Conservation (phyloP, 2,888 invertebrate genomes). For the Deilephila porcellus region DNA sequence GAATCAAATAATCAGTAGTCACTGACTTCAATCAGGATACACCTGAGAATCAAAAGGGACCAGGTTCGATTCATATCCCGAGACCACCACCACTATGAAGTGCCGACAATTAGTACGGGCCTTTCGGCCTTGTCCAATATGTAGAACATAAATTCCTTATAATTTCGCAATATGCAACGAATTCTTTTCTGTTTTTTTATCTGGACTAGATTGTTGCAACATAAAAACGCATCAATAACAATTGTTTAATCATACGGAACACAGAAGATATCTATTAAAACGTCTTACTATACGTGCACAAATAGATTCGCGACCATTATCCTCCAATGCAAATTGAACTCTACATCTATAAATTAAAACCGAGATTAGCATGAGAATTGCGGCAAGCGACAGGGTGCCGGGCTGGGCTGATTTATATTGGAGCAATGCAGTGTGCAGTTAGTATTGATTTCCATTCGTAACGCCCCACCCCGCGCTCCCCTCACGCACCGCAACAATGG, state of each 20-base stretch:
- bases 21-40: no score
- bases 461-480: slow-evolving; percentile 65
- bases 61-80: no score
- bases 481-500: slow-evolving; percentile 78
- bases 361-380: slow-evolving; percentile 50
- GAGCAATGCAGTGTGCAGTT: slow-evolving; percentile 85
- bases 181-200: no score
- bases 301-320: slow-evolving; percentile 66
- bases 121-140: no score
- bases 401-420: slow-evolving; percentile 81
- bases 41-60: no score
- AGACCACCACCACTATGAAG: no score
- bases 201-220: background rate
- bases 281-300: slow-evolving; percentile 57
- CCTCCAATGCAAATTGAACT: slow-evolving; percentile 11
- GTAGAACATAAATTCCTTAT: no score
- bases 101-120: no score
- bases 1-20: background rate
- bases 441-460: slow-evolving; percentile 84
- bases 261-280: slow-evolving; percentile 42
- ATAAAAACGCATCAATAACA: background rate
- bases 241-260: background rate
- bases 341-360: slow-evolving; percentile 14
- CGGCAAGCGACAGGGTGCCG: slow-evolving; percentile 73
- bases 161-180: no score